Conservation (phyloP, 2,888 invertebrate genomes). For the Cheilosia vernalis region DNA sequence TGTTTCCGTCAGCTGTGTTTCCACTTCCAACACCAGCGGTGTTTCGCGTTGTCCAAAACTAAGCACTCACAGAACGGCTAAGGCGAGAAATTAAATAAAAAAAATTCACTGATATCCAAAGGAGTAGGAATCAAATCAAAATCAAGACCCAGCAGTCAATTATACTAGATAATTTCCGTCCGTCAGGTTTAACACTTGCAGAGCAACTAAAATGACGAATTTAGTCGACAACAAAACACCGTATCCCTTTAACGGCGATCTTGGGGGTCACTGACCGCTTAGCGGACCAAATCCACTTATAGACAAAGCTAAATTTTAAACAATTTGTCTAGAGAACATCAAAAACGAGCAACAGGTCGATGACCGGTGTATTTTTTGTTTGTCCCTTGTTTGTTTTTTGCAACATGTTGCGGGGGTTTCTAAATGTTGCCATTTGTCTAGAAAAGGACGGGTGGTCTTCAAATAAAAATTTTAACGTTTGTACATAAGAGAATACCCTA, state of each 20-base stretch:
- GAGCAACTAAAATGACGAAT: constrained; percentile 38
- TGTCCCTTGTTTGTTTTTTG: background rate
- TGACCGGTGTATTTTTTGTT: constrained; percentile 13
- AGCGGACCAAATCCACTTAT: background rate
- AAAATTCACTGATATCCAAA: constrained; percentile 26
- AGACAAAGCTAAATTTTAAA: constrained; percentile 7
- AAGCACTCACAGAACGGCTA: background rate
- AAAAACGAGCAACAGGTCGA: constrained; percentile 16
- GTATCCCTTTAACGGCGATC: constrained; percentile 56
- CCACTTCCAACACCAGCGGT: background rate
- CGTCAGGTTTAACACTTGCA: constrained; percentile 63
- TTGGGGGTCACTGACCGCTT: constrained; percentile 52
- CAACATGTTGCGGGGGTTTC: background rate
- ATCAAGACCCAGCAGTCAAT: constrained; percentile 56
- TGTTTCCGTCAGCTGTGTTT: background rate
- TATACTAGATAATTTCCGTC: constrained; percentile 70
- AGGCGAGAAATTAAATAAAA: background rate
- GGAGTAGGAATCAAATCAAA: background rate
- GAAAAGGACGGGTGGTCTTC: constrained; percentile 8
- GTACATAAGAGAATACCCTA: background rate
- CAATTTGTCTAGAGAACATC: background rate
- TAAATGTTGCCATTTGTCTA: constrained; percentile 3
- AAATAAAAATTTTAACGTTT: background rate
- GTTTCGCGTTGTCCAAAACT: background rate
- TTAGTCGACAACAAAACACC: constrained; percentile 27